Conservation (phyloP, 2,113 vertebrate species). For the Scytalopus superciliaris region DNA sequence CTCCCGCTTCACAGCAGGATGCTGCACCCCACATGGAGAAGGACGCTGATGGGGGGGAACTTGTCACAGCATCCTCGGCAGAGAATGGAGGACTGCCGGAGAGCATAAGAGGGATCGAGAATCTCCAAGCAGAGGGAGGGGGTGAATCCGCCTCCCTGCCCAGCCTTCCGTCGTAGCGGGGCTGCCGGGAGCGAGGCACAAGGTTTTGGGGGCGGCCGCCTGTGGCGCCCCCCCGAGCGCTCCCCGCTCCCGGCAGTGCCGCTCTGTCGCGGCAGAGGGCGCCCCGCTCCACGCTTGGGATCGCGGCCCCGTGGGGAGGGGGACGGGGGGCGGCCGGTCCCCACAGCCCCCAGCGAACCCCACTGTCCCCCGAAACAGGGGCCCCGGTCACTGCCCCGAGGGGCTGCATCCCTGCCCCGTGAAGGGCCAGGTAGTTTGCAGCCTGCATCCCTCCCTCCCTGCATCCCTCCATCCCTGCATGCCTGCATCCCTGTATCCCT, state of each 20-base stretch:
- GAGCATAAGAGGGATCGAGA: not conserved
- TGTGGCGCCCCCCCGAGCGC: not conserved
- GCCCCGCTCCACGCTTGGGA: conserved; percentile 4
- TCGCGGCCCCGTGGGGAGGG: not conserved
- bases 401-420: not conserved
- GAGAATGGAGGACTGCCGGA: not conserved
- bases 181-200: not conserved
- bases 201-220: not conserved
- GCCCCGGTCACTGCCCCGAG: not conserved
- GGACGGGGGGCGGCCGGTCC: not conserved
- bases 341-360: not conserved
- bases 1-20: not conserved
- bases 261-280: conserved; percentile 4
- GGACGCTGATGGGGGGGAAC: not conserved
- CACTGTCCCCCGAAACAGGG: not conserved
- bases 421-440: too few species aligned
- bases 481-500: not conserved
- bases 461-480: not conserved
- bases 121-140: not conserved
- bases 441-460: not conserved
- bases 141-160: not conserved
- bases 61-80: not conserved
- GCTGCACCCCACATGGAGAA: not conserved
- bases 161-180: too few species aligned
- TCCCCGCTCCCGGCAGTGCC: not conserved